These are phyloP conservation scores for Lomographa bimaculata DNA, from an alignment of 2,888 invertebrate species.

Conservation along the genomic window DNA sequence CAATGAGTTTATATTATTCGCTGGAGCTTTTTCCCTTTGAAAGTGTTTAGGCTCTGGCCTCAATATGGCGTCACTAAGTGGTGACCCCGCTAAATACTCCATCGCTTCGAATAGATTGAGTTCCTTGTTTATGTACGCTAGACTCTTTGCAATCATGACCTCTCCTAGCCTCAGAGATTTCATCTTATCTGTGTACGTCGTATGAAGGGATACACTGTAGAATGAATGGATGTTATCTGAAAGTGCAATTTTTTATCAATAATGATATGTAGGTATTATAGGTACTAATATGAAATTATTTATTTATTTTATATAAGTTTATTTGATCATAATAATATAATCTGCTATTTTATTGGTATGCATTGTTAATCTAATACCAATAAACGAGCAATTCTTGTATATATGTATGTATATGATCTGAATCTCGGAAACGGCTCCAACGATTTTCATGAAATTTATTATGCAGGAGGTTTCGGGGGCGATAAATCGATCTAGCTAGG, in stretches of 20 bases:
- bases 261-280: not conserved
- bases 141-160: constrained; percentile 47
- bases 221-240: constrained; percentile 64
- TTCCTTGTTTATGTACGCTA: constrained; percentile 71
- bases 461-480: too few species aligned
- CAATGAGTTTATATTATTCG: constrained; percentile 48
- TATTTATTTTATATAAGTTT: too few species aligned
- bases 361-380: too few species aligned
- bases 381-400: too few species aligned
- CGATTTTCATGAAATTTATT: too few species aligned
- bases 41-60: constrained; percentile 80
- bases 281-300: not conserved
- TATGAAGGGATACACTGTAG: constrained; percentile 61
- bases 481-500: too few species aligned
- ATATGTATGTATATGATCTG: too few species aligned
- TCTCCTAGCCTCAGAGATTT: constrained; percentile 54
- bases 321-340: too few species aligned
- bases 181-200: constrained; percentile 66
- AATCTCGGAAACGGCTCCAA: too few species aligned
- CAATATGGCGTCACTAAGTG: constrained; percentile 83
- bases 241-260: constrained; percentile 32
- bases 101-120: constrained; percentile 85
- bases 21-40: constrained; percentile 16
- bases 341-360: too few species aligned
- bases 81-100: constrained; percentile 83